phyloP scores from a whole-genome alignment of 2,888 invertebrate genomes.

The Pterostichus niger region DNA sequence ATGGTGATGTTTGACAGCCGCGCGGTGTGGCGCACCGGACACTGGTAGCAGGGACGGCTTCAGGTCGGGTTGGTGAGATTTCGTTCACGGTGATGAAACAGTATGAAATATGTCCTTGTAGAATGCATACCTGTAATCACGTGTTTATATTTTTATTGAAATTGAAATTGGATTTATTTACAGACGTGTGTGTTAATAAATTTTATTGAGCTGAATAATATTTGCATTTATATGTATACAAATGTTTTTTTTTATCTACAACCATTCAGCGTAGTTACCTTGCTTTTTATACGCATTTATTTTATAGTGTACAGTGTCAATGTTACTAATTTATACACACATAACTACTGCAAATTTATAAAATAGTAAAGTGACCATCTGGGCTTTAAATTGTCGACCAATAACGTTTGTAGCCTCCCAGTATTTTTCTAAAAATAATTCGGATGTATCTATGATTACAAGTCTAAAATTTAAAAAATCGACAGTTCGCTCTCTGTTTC shows the following conservation, averaged over 20 bases:
- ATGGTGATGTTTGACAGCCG: constrained; percentile 34
- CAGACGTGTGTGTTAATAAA: background rate
- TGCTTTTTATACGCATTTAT: background rate
- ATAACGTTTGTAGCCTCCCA: too few species aligned
- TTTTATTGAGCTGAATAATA: background rate
- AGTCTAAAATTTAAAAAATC: too few species aligned
- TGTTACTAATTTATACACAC: too few species aligned
- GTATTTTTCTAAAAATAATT: too few species aligned
- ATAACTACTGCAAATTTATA: too few species aligned
- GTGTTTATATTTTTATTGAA: constrained; percentile 13
- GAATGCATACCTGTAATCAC: background rate
- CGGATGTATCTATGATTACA: too few species aligned
- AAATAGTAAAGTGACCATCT: too few species aligned
- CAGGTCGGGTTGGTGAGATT: background rate
- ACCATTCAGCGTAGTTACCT: too few species aligned
- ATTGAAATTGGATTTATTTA: background rate
- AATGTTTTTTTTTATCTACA: too few species aligned
- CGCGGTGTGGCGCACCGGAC: constrained; percentile 36
- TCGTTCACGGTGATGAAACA: too few species aligned
- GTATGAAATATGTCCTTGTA: background rate
- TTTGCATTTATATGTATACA: background rate
- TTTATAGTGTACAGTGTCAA: background rate
- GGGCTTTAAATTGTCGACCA: too few species aligned
- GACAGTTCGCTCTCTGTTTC: too few species aligned
- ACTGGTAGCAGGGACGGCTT: constrained; percentile 29